Base-by-base conservation (phyloP, 2,888 invertebrate species). In the Unio pictorum region DNA sequence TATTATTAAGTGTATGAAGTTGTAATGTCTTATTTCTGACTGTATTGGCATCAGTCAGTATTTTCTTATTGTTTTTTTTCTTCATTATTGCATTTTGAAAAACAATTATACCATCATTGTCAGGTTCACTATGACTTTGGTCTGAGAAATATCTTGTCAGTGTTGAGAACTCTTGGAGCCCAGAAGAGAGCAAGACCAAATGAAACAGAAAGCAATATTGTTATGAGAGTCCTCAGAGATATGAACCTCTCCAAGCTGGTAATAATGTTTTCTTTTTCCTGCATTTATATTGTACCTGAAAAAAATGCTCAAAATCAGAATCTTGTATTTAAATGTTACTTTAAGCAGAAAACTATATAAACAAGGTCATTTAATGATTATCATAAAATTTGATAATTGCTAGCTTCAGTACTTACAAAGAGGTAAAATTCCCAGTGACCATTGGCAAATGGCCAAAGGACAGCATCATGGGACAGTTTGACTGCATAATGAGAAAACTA, bases 41-140 rank as follows among this genome's bases (percentile, higher is more conserved):
- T 23, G 17, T 23, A 58, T 23, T 58, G 20, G 18, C 3, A 15
- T n/a, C n/a, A 58, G 23, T 15, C 20, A 58, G 5, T 58, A 58
- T 26, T 11, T 20, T 15, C 20, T 26, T 8, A 20, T 26, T 65
- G 28, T 5, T 55, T 56, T 65, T 2, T 55, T 55, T 28, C 54
- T 56, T 55, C 5, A 15, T 15, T 28, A 54, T 55, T 26, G 4
- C 56, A 65, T 23, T 28, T 64, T 54, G 26, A 64, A 45, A 45
- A 45, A 15, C 11, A 45, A 45, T 45, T 45, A 45, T 45, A 45
- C 15, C 45, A 45, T 45, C 45, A 45, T 58, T 59, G 72, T 18
- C 69, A 89, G 89, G 90, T 90, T 20, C 90, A 90, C 76, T 90
- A 90, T 81, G 90, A 90, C 75, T 90, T 90, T 83, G 90, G 90